Evolutionary conservation across 2,113 vertebrate genomes (phyloP), one percentile per base, ranked within the genome.

Genomic region (Malurus melanocephalus): DNA sequence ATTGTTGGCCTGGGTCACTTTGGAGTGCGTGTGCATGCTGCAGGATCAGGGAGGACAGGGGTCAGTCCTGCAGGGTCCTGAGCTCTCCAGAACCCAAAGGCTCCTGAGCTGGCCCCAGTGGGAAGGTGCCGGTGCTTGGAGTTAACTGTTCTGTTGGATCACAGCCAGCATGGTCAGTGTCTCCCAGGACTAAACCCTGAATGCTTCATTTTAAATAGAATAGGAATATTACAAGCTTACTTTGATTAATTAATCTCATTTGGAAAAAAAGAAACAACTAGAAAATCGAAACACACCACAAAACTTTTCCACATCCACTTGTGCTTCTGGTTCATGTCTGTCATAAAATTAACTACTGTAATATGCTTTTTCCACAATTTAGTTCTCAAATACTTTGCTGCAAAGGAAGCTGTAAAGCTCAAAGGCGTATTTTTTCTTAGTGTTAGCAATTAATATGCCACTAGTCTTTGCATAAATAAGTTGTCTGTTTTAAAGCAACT

Each of bases 401-500:
- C 72, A 92, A 89, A 91, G 33, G 49, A 88, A 88, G 73, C 93
- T 79, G 71, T 80, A 93, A 96, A 96, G 75, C 90, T 93, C 82
- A 30, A 83, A 97, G 81, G 90, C 40, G 0, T 95, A 87, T 88
- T 90, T 96, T 94, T 88, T 53, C 92, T 95, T 95, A 91, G 85
- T 89, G 95, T 94, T 95, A 93, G 93, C 89, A 93, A 93, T 95
- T 95, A 96, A 95, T 94, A 89, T 91, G 85, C 89, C 91, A 80
- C 43, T 72, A 94, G 91, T 92, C 92, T 89, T 91, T 93, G 90
- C 93, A 93, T 85, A 96, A 96, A 96, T 93, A 94, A 92, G 88
- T 87, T 92, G 94, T 95, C 96, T 96, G 69, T 95, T 97, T 95
- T 93, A 95, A 96, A 96, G 94, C 80, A 90, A 80, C 87, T 90